Base-by-base conservation (phyloP, 2,888 invertebrate species). In the Erannis defoliaria region DNA sequence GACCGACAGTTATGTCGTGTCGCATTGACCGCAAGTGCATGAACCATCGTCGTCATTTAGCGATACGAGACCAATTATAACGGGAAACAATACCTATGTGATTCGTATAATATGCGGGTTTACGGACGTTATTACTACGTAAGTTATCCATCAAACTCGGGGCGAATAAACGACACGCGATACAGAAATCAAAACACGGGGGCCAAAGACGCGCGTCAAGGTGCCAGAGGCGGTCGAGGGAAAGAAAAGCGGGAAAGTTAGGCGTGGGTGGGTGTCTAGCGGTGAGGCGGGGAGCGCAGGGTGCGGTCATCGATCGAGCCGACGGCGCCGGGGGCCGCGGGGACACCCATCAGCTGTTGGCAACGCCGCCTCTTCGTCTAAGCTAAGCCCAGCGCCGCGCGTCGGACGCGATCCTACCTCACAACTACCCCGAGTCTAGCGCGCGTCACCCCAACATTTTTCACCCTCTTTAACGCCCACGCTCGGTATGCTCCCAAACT, bases 221-320 rank as follows among this genome's bases (percentile, higher is more conserved):
- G 70, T 73, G 72, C 69, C 66, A 70, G 67, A 64, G 61, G 70
- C 72, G 78, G 75, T 76, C 67, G 74, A 78, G 84, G 81, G 84
- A 86, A 88, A 89, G 88, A 90, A 90, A 89, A 86, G 86, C 84
- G 86, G 84, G 88, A 89, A 89, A 88, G 88, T 87, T 85, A 84
- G 84, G 81, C 80, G 80, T 76, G 78, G 77, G 77, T 70, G 72
- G 64, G 69, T 76, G 84, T 85, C 84, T 86, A 81, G 82, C 79
- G 78, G 81, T 75, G 86, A 78, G 76, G 84, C 70, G 78, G 77
- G 74, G 74, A 73, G 81, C 73, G 84, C 79, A 88, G 85, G 87
- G 86, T 75, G 88, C 83, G 87, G 85, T 81, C 88, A 91, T 90
- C 89, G 89, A 92, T 85, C 89, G 81, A 72, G 72, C 78, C 81